Evolutionary conservation across 2,888 invertebrate species (phyloP).

Genomic region (Sminthurides aquaticus): DNA sequence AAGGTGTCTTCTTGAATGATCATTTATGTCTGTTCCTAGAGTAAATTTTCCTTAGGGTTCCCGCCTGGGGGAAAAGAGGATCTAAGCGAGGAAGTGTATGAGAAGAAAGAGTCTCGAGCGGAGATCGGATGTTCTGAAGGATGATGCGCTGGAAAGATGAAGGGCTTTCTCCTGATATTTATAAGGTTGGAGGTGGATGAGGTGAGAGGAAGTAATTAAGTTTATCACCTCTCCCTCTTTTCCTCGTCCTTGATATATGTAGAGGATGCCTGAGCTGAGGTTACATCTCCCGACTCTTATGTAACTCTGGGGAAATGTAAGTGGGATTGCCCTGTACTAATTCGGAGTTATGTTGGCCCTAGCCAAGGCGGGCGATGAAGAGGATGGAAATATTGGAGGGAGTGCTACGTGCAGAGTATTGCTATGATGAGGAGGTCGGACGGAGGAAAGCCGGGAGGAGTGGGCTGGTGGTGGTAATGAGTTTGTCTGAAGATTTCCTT

Average conservation of each 20-base stretch:
- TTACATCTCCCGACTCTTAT: too few species aligned
- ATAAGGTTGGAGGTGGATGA: constrained; percentile 27
- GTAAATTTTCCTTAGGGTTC: background rate
- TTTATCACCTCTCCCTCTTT: constrained; percentile 27
- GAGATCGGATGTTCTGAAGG: background rate
- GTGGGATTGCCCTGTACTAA: too few species aligned
- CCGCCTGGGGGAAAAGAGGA: background rate
- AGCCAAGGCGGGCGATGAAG: too few species aligned
- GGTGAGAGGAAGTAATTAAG: constrained; percentile 39
- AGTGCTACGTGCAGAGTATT: too few species aligned
- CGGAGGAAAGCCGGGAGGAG: background rate
- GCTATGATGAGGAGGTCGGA: too few species aligned
- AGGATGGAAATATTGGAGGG: too few species aligned
- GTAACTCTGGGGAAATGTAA: too few species aligned
- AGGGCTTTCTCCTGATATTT: constrained; percentile 15
- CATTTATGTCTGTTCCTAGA: constrained; percentile 38
- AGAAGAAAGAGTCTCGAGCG: too few species aligned
- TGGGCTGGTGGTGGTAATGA: background rate
- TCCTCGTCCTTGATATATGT: background rate
- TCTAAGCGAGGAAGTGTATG: too few species aligned
- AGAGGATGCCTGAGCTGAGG: too few species aligned
- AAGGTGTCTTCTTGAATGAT: constrained; percentile 42
- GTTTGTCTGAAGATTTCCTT: background rate
- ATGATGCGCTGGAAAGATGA: background rate
- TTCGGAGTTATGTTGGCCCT: too few species aligned